phyloP scores from a whole-genome alignment of 2,113 vertebrate genomes.

The Naja naja region DNA sequence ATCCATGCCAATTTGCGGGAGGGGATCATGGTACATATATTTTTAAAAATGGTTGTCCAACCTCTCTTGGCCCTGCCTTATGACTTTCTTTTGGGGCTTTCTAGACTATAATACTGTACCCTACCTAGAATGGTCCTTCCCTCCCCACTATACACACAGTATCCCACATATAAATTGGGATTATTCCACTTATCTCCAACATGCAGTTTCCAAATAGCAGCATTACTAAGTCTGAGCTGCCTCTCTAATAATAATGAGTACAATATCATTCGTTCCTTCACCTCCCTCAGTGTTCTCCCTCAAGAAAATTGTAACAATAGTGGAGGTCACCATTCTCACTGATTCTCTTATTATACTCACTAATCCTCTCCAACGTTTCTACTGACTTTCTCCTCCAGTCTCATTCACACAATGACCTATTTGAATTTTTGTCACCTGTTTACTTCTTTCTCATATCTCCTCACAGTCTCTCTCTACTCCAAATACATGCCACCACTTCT shows the following conservation, averaged over 20 bases:
- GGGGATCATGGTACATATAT: background rate
- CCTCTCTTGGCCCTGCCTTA: background rate
- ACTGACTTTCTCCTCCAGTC: background rate
- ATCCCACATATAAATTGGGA: background rate
- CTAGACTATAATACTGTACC: background rate
- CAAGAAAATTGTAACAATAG: background rate
- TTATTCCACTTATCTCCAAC: background rate
- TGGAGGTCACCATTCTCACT: background rate
- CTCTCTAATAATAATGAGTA: background rate
- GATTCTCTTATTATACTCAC: background rate
- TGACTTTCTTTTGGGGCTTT: background rate
- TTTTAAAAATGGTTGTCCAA: background rate
- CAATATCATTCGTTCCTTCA: background rate
- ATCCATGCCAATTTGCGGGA: background rate
- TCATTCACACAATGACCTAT: background rate
- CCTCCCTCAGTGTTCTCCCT: background rate
- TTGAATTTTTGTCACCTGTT: background rate
- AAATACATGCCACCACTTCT: background rate
- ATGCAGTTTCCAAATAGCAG: background rate
- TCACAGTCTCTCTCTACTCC: background rate
- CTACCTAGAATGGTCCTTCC: background rate
- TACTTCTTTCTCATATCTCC: background rate
- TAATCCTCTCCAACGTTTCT: background rate
- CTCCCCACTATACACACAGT: background rate
- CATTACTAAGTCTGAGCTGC: background rate